Base-by-base conservation (phyloP, 2,888 invertebrate species). In the Agrypnus murinus region DNA sequence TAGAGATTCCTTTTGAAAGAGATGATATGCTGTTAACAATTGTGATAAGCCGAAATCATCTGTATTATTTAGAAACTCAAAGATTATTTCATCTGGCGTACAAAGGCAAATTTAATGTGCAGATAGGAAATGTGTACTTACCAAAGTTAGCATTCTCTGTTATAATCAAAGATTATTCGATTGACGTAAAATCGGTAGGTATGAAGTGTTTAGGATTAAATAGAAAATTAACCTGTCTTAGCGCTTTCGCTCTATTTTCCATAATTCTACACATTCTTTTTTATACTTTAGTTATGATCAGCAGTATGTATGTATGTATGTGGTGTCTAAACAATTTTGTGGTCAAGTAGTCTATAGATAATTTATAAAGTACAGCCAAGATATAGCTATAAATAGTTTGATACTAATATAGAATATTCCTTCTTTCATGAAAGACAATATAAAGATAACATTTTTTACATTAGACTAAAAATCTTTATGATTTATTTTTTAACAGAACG, bases 1-100 rank as follows among this genome's bases (percentile, higher is more conserved):
- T 55, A n/a, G 34, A 55, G 14, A 34, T 55, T 34, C 53, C 53
- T 14, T 36, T 55, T 32, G 5, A 34, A 14, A 15, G 36, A 3
- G 34, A n/a, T 14, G 2, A 55, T 14, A 32, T 55, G 53, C 2
- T 34, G 9, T 10, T 55, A 15, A 55, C 53, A 3, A 2, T 55
- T 14, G 53, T 55, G 12, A 36, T 36, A 9, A 10, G 12, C 15
- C 32, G 53, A 7, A 2, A 34, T 9, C 1, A 36, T n/a, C 3
- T 14, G 34, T 36, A 14, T 55, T 55, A 53, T 10, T 12, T 9
- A 14, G 36, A 55, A 9, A 34, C 53, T 6, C 14, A 55, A 25
- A 12, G 14, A 34, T 10, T 32, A 14, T 55, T 55, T 34, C 53
- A 55, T 1, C 3, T 1, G 14, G 53, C 53, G 6, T 14, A 8